A percentile compares a stretch with the other conserved stretches of the same genome.
Evolutionary conservation across 2,797 vertebrate species (phyloP).

Genomic region (Anas bernieri): DNA sequence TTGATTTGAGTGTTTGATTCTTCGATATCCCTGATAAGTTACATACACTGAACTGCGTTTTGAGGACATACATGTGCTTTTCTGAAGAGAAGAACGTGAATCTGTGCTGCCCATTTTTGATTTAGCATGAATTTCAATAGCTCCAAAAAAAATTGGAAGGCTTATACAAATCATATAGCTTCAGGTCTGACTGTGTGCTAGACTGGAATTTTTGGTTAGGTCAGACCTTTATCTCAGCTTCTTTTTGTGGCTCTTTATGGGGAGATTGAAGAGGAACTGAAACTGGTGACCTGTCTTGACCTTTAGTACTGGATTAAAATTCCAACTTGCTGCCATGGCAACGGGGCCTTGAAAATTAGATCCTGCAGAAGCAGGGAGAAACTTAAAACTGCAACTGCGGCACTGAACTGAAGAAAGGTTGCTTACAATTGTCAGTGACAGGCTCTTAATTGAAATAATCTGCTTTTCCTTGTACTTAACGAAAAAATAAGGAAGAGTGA

Average conservation of each 20-base stretch:
- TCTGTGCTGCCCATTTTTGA: background rate
- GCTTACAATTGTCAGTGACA: conserved; percentile 63
- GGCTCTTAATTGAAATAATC: conserved; percentile 79
- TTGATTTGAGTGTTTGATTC: background rate
- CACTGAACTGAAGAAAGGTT: conserved; percentile 72
- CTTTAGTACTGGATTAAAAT: conserved; percentile 82
- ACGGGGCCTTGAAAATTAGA: conserved; percentile 79
- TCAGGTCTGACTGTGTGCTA: conserved; percentile 45
- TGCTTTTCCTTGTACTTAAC: conserved; percentile 34
- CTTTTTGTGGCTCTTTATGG: conserved; percentile 64
- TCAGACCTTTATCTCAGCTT: conserved; percentile 58
- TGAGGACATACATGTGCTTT: background rate
- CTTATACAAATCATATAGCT: conserved; percentile 38
- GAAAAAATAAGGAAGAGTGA: background rate
- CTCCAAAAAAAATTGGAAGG: conserved; percentile 55
- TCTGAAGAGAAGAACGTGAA: background rate
- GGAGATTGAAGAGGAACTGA: conserved; percentile 75
- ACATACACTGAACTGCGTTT: background rate
- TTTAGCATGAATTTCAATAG: conserved; percentile 55
- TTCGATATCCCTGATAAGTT: background rate
- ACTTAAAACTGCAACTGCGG: conserved; percentile 71
- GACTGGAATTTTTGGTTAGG: conserved; percentile 59
- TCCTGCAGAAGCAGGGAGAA: conserved; percentile 74
- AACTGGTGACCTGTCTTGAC: conserved; percentile 77
- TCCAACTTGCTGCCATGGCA: conserved; percentile 78